A percentile compares a stretch with the other conserved stretches of the same genome.
Conservation (phyloP, 2,797 vertebrate genomes). For the Sebastes jordani region DNA sequence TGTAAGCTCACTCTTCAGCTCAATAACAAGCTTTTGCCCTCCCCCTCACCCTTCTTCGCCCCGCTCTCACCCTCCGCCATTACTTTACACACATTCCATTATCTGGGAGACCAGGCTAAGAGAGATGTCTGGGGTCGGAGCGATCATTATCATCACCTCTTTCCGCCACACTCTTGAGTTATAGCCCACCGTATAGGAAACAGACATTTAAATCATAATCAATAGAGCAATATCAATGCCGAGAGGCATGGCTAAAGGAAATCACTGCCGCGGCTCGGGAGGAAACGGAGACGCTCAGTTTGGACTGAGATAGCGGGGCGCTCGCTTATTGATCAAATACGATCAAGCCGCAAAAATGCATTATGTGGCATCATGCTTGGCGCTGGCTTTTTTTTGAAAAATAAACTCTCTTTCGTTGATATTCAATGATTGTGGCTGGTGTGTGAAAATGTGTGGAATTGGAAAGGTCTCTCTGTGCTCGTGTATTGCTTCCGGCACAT, state of each 20-base stretch:
- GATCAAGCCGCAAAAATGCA: slow-evolving; percentile 42
- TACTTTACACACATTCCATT: slow-evolving; percentile 77
- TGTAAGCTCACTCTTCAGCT: slow-evolving; percentile 69
- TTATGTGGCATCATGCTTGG: slow-evolving; percentile 38
- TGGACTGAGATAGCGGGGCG: slow-evolving; percentile 34
- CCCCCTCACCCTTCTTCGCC: slow-evolving; percentile 43
- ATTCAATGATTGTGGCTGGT: background rate
- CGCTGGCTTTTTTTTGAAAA: background rate
- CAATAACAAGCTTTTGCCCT: slow-evolving; percentile 73
- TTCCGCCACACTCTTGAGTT: slow-evolving; percentile 70
- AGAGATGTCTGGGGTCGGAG: slow-evolving; percentile 72
- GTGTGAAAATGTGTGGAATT: slow-evolving; percentile 15
- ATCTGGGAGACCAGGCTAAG: slow-evolving; percentile 70
- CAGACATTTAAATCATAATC: slow-evolving; percentile 84
- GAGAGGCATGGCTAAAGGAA: slow-evolving; percentile 69
- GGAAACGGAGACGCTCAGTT: slow-evolving; percentile 41
- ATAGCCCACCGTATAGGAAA: slow-evolving; percentile 72
- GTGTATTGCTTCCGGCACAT: background rate
- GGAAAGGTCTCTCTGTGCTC: slow-evolving; percentile 9
- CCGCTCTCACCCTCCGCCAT: slow-evolving; percentile 58
- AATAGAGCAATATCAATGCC: slow-evolving; percentile 76
- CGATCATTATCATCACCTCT: slow-evolving; percentile 76
- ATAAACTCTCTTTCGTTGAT: slow-evolving; percentile 19
- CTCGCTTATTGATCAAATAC: slow-evolving; percentile 57
- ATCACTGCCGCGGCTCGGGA: slow-evolving; percentile 53